Evolutionary conservation across 2,888 invertebrate species (phyloP).

Genomic region (Cepaea hortensis): DNA sequence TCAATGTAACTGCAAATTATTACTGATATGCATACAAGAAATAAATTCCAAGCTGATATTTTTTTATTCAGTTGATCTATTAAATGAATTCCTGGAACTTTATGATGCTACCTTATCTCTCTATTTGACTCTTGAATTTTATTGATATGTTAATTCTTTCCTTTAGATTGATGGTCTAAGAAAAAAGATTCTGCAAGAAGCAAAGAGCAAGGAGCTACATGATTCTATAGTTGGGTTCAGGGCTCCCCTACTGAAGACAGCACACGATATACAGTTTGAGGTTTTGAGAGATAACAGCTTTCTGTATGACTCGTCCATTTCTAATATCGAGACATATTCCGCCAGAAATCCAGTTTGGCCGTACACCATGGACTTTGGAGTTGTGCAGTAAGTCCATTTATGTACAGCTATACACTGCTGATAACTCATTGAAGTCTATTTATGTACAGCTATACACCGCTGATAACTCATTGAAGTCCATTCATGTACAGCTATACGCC

Average conservation of each 20-base stretch:
- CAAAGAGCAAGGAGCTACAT: conserved; percentile 79
- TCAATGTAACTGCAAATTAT: too few relatives aligned
- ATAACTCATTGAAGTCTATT: too few relatives aligned
- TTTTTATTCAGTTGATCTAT: too few relatives aligned
- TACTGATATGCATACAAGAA: too few relatives aligned
- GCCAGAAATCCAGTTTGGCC: conserved; percentile 95
- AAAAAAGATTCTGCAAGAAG: not conserved
- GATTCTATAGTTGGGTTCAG: conserved; percentile 91
- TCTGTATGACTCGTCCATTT: conserved; percentile 93
- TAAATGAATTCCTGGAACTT: too few relatives aligned
- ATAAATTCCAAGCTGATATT: too few relatives aligned
- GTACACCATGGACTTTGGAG: conserved; percentile 86
- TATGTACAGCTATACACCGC: too few relatives aligned
- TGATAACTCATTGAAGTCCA: too few relatives aligned
- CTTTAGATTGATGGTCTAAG: conserved; percentile 11
- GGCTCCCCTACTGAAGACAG: conserved; percentile 88
- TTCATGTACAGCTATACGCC: too few relatives aligned
- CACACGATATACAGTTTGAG: conserved; percentile 91
- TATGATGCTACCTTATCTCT: too few relatives aligned
- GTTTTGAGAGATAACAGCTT: conserved; percentile 96
- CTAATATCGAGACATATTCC: conserved; percentile 89
- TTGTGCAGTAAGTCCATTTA: conserved; percentile 3
- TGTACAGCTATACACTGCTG: too few relatives aligned
- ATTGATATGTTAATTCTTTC: too few relatives aligned
- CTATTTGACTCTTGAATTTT: not conserved